Percentiles rank a stretch among this genome's conserved stretches.
Conservation (phyloP, 2,888 invertebrate genomes). For the Watsonalla cultraria region DNA sequence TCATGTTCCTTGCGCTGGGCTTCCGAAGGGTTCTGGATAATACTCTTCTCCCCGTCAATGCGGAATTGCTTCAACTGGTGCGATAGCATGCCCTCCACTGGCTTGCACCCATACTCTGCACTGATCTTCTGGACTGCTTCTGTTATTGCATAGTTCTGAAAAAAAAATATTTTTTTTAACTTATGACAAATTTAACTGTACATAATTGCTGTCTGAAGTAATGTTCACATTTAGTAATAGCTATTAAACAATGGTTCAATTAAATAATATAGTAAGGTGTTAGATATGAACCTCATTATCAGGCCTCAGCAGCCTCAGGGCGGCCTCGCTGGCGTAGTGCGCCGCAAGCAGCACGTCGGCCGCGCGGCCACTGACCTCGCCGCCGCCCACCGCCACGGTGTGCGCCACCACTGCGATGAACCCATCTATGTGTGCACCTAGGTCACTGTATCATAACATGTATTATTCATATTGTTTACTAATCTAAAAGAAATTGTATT, state of each 20-base stretch:
- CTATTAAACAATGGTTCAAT: no score
- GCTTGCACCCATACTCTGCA: conserved; percentile 96
- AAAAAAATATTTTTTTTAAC: conserved; percentile 17
- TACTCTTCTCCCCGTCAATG: conserved; percentile 96
- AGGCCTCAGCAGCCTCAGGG: conserved; percentile 93
- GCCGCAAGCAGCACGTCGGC: conserved; percentile 98
- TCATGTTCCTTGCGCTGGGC: conserved; percentile 98
- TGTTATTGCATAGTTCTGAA: conserved; percentile 92
- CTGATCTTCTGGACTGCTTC: conserved; percentile 95
- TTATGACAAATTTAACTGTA: no score
- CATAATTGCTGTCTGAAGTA: no score
- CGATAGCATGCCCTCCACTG: conserved; percentile 96
- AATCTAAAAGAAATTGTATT: no score
- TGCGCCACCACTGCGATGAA: conserved; percentile 99
- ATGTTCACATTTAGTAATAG: no score
- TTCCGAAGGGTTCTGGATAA: conserved; percentile 94
- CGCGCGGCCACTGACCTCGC: conserved; percentile 88
- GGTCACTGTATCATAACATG: conserved; percentile 82
- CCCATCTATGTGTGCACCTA: conserved; percentile 99
- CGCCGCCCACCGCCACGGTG: conserved; percentile 92
- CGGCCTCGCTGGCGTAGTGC: conserved; percentile 96
- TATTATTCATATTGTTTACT: no score
- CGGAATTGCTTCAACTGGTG: conserved; percentile 97
- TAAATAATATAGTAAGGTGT: not conserved
- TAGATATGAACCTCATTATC: conserved; percentile 85